A percentile compares a stretch with the other conserved stretches of the same genome.
Conservation (phyloP, 2,888 invertebrate species). For the Mythimna pallens region DNA sequence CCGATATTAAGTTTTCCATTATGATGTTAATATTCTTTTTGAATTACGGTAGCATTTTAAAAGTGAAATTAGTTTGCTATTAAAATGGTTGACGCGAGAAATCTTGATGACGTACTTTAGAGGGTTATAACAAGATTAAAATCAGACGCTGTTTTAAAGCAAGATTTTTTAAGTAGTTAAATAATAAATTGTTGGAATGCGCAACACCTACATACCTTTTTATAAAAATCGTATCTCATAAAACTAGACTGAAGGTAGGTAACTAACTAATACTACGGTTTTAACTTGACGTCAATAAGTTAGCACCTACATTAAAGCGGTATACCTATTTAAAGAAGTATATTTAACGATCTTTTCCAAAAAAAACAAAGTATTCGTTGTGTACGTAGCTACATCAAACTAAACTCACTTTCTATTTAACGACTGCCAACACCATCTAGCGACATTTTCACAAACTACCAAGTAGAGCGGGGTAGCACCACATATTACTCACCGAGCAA, state of each 20-base stretch:
- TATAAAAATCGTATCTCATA: not conserved
- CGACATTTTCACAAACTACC: constrained; percentile 27
- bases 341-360: too few species aligned
- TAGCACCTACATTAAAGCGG: not conserved
- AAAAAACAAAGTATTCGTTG: not conserved
- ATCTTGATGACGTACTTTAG: not conserved
- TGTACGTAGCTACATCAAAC: not conserved
- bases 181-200: constrained; percentile 1
- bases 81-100: constrained; percentile 28
- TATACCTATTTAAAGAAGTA: not conserved
- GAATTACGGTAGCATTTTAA: constrained; percentile 29
- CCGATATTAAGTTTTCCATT: constrained; percentile 44
- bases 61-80: constrained; percentile 23
- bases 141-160: constrained; percentile 8
- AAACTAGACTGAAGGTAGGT: not conserved
- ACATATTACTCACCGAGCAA: constrained; percentile 91
- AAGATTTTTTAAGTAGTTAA: not conserved
- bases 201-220: not conserved
- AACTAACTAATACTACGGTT: not conserved
- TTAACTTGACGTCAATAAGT: not conserved
- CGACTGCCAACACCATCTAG: constrained; percentile 67
- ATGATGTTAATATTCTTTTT: constrained; percentile 41
- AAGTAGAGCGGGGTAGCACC: constrained; percentile 56
- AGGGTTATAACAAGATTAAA: constrained; percentile 12
- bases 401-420: not conserved